Evolutionary conservation across 35 echinoderm and acorn worm species (phyloP).

Genomic region (Patiria miniata): DNA sequence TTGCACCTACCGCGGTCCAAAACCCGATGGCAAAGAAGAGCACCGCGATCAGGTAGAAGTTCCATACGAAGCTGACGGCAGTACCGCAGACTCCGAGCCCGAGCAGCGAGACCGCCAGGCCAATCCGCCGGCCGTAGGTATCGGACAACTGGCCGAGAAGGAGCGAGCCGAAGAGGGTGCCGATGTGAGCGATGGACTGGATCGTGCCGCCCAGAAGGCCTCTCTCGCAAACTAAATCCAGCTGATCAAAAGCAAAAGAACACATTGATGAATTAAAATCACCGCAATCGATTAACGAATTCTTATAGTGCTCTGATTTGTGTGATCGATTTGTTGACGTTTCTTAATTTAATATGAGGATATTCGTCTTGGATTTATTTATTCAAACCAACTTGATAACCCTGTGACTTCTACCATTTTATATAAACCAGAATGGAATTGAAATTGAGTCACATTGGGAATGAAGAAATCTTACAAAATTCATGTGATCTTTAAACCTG

Average conservation of each 20-base stretch:
- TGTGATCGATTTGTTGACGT: no score
- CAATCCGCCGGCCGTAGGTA: constrained; percentile 17
- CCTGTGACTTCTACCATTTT: no score
- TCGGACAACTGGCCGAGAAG: constrained; percentile 51
- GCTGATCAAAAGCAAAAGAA: background rate
- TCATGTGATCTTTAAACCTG: no score
- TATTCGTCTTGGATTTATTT: no score
- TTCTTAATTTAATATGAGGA: no score
- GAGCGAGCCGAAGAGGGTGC: constrained; percentile 34
- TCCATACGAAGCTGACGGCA: background rate
- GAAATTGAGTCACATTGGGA: no score
- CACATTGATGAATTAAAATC: no score
- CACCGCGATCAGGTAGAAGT: background rate
- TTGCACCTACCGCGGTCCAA: constrained; percentile 2
- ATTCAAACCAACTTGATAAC: no score
- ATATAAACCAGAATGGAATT: no score
- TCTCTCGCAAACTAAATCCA: constrained; percentile 56
- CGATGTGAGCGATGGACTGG: constrained; percentile 44
- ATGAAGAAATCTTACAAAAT: no score
- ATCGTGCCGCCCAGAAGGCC: constrained; percentile 11
- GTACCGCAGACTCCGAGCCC: constrained; percentile 1
- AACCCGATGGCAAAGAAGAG: background rate
- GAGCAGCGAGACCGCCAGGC: background rate
- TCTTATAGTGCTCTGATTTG: no score
- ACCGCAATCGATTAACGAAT: no score